Base-by-base conservation (phyloP, 2,113 vertebrate species). In the Lipotes vexillifer region DNA sequence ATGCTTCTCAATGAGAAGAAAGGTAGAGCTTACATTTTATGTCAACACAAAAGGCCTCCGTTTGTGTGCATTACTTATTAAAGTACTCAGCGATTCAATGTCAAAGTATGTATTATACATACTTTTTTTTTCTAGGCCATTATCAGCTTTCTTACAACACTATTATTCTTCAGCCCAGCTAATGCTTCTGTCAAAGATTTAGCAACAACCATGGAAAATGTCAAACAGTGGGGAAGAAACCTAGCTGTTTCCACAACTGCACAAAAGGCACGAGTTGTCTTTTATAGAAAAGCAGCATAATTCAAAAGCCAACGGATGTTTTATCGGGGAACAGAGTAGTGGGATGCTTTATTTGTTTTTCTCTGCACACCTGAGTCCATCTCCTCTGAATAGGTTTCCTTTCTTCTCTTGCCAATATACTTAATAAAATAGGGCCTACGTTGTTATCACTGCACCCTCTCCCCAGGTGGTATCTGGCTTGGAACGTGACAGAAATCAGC, bases 11-110 rank as follows among this genome's bases (percentile, higher is more conserved):
- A 88, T 36, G 96, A 97, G 96, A 96, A 97, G 94, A 97, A 97
- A 97, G 92, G 89, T 20, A 97, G 89, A 92, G 94, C 96, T 96
- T 97, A 97, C 96, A 93, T 96, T 98, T 97, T 95, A 90, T 98
- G 98, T 97, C 97, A 98, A 97, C 94, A 98, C 96, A 97, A 98
- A 98, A 97, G 97, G 96, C 96, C 97, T 96, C 97, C 52, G 46
- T 95, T 93, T 97, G 98, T 97, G 96, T 95, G 96, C 93, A 96
- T 95, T 97, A 95, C 96, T 96, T 97, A 97, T 97, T 97, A 97
- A 97, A 98, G 96, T 95, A 96, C 94, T 98, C 97, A 98, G 94
- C 8, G 82, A 96, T 97, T 98, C 96, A 93, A 71, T 97, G 98
- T 98, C 97, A 97, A 98, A 97, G 98, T 97, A 98, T 97, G 97